phyloP scores from a whole-genome alignment of 2,888 invertebrate species.

The Pecten maximus region DNA sequence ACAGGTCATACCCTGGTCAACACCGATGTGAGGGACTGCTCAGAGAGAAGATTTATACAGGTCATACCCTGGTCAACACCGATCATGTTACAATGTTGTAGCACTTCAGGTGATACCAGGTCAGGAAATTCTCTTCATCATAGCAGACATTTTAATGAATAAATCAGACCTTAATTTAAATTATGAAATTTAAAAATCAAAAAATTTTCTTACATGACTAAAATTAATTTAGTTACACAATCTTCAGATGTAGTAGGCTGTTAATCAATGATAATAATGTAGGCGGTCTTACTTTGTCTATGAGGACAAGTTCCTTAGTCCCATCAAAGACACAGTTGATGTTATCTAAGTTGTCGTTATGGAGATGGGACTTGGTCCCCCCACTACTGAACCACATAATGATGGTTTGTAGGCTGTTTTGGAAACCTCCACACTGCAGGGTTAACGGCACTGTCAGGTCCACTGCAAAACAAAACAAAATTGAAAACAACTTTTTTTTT shows the following conservation, averaged over 20 bases:
- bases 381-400: slow-evolving; percentile 79
- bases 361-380: slow-evolving; percentile 76
- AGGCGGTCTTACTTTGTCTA: slow-evolving; percentile 73
- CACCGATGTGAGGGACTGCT: slow-evolving; percentile 59
- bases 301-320: slow-evolving; percentile 73
- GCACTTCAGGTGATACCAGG: slow-evolving; percentile 62
- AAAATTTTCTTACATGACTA: too few relatives aligned
- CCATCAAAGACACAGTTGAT: slow-evolving; percentile 79
- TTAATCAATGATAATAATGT: too few relatives aligned
- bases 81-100: slow-evolving; percentile 14
- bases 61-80: slow-evolving; percentile 74
- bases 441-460: slow-evolving; percentile 71
- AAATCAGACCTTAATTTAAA: too few relatives aligned
- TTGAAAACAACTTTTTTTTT: neutral
- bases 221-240: too few relatives aligned
- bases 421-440: slow-evolving; percentile 77
- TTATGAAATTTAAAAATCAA: too few relatives aligned
- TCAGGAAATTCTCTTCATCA: slow-evolving; percentile 61
- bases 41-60: slow-evolving; percentile 76
- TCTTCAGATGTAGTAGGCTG: too few relatives aligned
- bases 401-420: slow-evolving; percentile 68
- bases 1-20: slow-evolving; percentile 73
- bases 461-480: slow-evolving; percentile 59
- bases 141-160: slow-evolving; percentile 48
- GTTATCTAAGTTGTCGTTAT: slow-evolving; percentile 76